Conservation (phyloP, 2,888 invertebrate species). For the Octonoba sinensis region DNA sequence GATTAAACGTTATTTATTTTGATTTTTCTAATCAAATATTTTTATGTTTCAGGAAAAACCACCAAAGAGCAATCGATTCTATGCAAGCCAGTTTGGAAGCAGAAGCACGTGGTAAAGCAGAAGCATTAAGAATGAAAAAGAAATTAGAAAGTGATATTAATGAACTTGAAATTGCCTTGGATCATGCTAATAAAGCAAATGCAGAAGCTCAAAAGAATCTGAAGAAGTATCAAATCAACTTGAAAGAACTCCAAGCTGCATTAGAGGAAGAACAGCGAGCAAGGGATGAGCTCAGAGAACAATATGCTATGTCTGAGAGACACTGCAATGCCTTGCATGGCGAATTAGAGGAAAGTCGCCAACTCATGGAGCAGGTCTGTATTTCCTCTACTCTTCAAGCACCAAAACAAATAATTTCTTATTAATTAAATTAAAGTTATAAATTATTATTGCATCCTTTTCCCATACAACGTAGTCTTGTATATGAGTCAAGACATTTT, state of each 20-base stretch:
- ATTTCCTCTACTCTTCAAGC: not conserved
- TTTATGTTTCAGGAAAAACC: conserved; percentile 84
- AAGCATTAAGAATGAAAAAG: conserved; percentile 99
- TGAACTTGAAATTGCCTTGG: conserved; percentile 98
- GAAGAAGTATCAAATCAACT: conserved; percentile 97
- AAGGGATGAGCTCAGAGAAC: conserved; percentile 97
- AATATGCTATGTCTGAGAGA: conserved; percentile 96
- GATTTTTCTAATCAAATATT: too few species aligned
- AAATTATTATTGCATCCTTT: not conserved
- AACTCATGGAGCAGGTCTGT: conserved; percentile 87
- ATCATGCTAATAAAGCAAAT: conserved; percentile 98
- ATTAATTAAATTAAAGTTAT: not conserved
- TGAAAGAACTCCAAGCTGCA: conserved; percentile 95
- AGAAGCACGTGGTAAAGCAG: conserved; percentile 99
- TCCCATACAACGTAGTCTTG: too few species aligned
- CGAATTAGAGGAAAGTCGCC: conserved; percentile 97
- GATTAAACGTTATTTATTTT: too few species aligned
- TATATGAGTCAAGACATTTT: too few species aligned
- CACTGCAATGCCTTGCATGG: conserved; percentile 97
- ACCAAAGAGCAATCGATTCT: conserved; percentile 98
- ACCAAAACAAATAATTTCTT: not conserved
- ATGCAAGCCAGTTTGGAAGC: conserved; percentile 99
- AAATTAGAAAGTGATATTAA: conserved; percentile 99
- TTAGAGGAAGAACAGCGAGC: conserved; percentile 98
- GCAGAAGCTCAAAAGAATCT: conserved; percentile 99